A percentile compares a stretch with the other conserved stretches of the same genome.
phyloP scores from a whole-genome alignment of 1,140 invertebrate genomes.

The Anastatus disparis region DNA sequence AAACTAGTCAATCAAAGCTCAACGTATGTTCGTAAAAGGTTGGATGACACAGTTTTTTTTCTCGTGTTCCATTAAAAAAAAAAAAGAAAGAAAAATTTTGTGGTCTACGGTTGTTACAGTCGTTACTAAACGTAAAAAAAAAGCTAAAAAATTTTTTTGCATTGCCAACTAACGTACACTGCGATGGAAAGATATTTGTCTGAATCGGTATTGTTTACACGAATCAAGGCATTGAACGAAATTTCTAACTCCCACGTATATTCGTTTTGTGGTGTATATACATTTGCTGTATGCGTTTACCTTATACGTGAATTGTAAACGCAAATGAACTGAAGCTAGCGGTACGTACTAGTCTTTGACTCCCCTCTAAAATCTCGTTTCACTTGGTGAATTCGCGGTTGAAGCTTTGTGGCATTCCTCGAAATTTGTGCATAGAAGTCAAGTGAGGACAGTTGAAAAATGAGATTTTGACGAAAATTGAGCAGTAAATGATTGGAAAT shows the following conservation, averaged over 20 bases:
- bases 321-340: conserved; percentile 25
- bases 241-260: conserved; percentile 2
- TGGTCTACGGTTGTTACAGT: no score
- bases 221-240: conserved; percentile 39
- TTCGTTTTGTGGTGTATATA: not conserved
- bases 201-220: conserved; percentile 44
- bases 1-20: conserved; percentile 32
- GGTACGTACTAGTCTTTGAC: not conserved
- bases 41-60: conserved; percentile 23
- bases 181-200: conserved; percentile 37
- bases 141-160: no score
- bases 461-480: no score
- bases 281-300: not conserved
- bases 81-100: conserved; percentile 1
- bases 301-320: conserved; percentile 27
- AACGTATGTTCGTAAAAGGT: conserved; percentile 27
- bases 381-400: not conserved
- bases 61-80: conserved; percentile 10
- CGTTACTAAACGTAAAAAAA: conserved; percentile 7
- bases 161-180: not conserved
- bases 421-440: no score
- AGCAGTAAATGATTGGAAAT: no score
- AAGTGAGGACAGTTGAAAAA: no score
- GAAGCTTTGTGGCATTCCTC: not conserved
- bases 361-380: no score